A percentile compares a stretch with the other conserved stretches of the same genome.
Evolutionary conservation across 2,888 invertebrate species (phyloP).

Genomic region (Aleiodes testaceus): DNA sequence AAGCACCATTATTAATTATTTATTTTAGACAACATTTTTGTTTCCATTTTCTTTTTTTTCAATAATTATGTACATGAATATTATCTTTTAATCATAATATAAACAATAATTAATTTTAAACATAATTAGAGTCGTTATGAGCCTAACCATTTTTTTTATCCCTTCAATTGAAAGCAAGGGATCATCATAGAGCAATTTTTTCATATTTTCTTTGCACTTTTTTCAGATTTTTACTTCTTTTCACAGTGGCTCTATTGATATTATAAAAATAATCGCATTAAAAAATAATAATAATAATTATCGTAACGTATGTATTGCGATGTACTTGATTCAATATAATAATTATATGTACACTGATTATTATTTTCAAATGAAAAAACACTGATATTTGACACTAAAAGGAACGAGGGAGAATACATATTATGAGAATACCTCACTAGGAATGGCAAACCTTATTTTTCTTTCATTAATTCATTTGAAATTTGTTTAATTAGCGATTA

Average conservation of each 20-base stretch:
- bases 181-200: slow-evolving; percentile 4
- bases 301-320: slow-evolving; percentile 21
- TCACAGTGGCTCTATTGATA: background rate
- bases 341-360: slow-evolving; percentile 23
- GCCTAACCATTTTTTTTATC: slow-evolving; percentile 13
- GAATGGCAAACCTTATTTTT: too few relatives aligned
- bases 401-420: too few relatives aligned
- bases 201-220: background rate
- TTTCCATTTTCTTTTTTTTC: slow-evolving; percentile 39
- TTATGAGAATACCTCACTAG: too few relatives aligned
- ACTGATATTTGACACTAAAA: slow-evolving; percentile 5
- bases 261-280: slow-evolving; percentile 8
- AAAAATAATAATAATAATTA: slow-evolving; percentile 15
- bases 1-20: slow-evolving; percentile 69
- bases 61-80: slow-evolving; percentile 68
- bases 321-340: slow-evolving; percentile 18
- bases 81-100: slow-evolving; percentile 58
- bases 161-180: slow-evolving; percentile 8
- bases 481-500: too few relatives aligned
- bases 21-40: slow-evolving; percentile 63
- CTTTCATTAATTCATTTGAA: too few relatives aligned
- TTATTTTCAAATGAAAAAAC: background rate
- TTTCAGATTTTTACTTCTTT: background rate
- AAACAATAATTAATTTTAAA: slow-evolving; percentile 56
- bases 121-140: slow-evolving; percentile 38